These are phyloP conservation scores for Lithobates pipiens DNA, from an alignment of 2,797 vertebrate genomes.

Conservation along the genomic window DNA sequence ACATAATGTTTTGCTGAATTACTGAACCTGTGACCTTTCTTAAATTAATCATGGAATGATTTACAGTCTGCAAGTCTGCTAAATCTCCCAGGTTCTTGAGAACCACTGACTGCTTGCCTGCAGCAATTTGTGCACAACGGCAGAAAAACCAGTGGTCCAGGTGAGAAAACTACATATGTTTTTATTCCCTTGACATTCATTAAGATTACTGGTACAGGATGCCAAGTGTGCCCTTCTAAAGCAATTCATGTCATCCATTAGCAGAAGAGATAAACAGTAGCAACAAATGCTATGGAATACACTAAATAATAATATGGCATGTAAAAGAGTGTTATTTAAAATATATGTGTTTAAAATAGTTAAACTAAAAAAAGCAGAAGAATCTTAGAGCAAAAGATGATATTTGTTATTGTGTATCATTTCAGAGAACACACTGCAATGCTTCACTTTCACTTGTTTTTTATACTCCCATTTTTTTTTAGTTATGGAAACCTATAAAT, in stretches of 20 bases:
- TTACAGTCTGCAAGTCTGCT: conserved; percentile 49
- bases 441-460: too few species aligned
- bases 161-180: conserved; percentile 50
- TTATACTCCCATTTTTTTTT: too few species aligned
- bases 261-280: neutral
- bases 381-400: too few species aligned
- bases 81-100: conserved; percentile 48
- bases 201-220: conserved; percentile 40
- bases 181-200: conserved; percentile 55
- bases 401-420: too few species aligned
- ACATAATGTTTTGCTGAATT: conserved; percentile 58
- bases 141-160: conserved; percentile 37
- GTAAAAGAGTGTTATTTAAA: neutral
- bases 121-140: conserved; percentile 51
- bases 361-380: too few species aligned
- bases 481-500: too few species aligned
- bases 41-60: conserved; percentile 60
- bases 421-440: too few species aligned
- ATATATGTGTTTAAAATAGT: too few species aligned
- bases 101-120: conserved; percentile 51
- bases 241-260: conserved; percentile 14
- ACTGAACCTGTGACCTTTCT: conserved; percentile 53
- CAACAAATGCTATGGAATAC: conserved; percentile 1
- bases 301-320: neutral
- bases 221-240: conserved; percentile 20